Conservation (phyloP, 2,113 vertebrate species). For the Sinocyclocheilus grahami region DNA sequence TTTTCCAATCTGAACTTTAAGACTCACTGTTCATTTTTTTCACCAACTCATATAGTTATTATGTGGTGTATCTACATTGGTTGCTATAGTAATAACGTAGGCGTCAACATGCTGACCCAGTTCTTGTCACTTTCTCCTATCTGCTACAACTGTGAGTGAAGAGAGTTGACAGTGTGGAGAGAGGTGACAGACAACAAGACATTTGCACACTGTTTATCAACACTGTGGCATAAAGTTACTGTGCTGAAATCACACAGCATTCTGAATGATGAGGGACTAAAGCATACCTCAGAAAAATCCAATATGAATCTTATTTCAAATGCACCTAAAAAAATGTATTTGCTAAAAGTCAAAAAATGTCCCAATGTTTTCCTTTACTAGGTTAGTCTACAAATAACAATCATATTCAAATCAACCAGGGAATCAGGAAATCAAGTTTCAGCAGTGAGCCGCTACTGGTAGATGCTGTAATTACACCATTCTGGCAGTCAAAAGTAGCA, state of each 20-base stretch:
- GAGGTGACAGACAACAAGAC: conserved; percentile 23
- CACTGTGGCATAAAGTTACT: neutral
- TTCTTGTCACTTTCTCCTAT: conserved; percentile 22
- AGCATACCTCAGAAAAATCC: neutral
- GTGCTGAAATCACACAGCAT: neutral
- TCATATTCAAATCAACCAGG: neutral
- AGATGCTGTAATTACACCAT: neutral
- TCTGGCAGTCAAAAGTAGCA: neutral
- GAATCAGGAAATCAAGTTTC: neutral
- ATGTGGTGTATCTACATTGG: neutral
- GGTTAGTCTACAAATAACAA: neutral
- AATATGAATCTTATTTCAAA: neutral
- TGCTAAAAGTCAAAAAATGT: neutral
- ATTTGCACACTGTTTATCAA: neutral
- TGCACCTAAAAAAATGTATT: no score
- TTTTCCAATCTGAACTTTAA: neutral
- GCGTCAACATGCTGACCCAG: conserved; percentile 3
- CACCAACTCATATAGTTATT: neutral
- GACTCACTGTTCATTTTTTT: neutral
- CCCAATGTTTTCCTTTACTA: neutral
- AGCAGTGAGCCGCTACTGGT: neutral
- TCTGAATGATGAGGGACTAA: neutral
- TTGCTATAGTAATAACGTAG: conserved; percentile 17
- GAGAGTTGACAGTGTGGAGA: neutral
- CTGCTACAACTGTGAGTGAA: neutral